Evolutionary conservation across 2,888 invertebrate species (phyloP).

Genomic region (Polyommatus icarus): DNA sequence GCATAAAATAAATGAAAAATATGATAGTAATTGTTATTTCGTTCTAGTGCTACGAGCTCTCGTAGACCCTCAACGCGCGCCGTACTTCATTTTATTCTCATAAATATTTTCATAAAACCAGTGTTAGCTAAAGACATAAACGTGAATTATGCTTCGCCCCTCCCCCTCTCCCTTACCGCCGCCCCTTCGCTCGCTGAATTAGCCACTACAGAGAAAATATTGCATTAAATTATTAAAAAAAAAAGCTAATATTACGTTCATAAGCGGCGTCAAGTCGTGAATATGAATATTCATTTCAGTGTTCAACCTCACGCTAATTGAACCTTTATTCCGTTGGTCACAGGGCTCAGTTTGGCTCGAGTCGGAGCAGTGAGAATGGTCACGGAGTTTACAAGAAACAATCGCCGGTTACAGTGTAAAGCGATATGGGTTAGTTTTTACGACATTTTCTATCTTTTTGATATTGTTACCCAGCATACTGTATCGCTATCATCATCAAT

Average conservation of each 20-base stretch:
- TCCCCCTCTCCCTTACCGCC: background rate
- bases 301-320: background rate
- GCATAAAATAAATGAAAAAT: background rate
- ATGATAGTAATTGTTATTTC: background rate
- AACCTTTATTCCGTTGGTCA: background rate
- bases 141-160: background rate
- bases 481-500: background rate
- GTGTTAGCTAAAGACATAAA: background rate
- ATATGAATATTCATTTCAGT: constrained; percentile 16
- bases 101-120: background rate
- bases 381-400: constrained; percentile 3
- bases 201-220: constrained; percentile 20
- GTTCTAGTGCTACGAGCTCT: background rate
- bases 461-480: background rate
- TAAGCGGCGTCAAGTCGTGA: constrained; percentile 18
- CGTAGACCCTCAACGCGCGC: background rate
- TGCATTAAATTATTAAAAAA: constrained; percentile 23
- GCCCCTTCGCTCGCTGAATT: background rate
- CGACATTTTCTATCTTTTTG: background rate
- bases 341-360: background rate
- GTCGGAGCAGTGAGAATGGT: background rate
- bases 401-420: background rate
- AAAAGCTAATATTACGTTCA: constrained; percentile 23
- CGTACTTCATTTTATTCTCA: background rate
- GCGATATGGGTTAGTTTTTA: background rate